Evolutionary conservation across 1,140 invertebrate genomes (phyloP), one percentile per base, ranked within the genome.

Genomic region (Ceratina japonica): DNA sequence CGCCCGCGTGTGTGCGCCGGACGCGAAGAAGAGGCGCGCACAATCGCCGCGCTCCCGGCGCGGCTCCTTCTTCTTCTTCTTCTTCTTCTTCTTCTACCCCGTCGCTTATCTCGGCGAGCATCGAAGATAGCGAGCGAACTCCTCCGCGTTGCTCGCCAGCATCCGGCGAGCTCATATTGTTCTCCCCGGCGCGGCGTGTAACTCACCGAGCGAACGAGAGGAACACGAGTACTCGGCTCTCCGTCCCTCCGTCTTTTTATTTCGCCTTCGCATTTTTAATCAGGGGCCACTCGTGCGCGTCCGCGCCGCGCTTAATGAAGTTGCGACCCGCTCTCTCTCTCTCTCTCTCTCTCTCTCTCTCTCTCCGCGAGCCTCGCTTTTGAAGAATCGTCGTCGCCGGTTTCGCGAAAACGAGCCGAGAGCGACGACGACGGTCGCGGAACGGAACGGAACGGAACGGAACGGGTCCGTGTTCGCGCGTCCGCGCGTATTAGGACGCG

Each of bases 161-260:
- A 81, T 73, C 82, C 76, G 54, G 54, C 83, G 64, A 71, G 86
- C 86, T 92, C 91, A 91, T 92, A 92, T 92, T 92, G 91, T 92
- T 88, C 88, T 86, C 77, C 88, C 84, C 80, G 75, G 75, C 74
- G 62, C 62, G 64, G 65, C 82, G 80, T 76, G 86, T 87, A 73
- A 87, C 85, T 85, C 83, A 84, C 79, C 79, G 73, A 81, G 66
- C 62, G 63, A 70, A 59, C 31, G 51, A 70, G 65, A 62, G 54
- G 22, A 44, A 44, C 37, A 62, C 24, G 22, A 31, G n/a, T 10
- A 3, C 44, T 2, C 22, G 16, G 56, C 44, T 22, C 22, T 27
- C 61, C 56, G 27, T 20, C 58, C 15, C 61, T 59, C 62, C 75
- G 58, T 49, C 58, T 74, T 15, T 37, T 4, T 69, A 4, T 51